Evolutionary conservation across 2,888 invertebrate species (phyloP).

Genomic region (Hipparchia sbordonii): DNA sequence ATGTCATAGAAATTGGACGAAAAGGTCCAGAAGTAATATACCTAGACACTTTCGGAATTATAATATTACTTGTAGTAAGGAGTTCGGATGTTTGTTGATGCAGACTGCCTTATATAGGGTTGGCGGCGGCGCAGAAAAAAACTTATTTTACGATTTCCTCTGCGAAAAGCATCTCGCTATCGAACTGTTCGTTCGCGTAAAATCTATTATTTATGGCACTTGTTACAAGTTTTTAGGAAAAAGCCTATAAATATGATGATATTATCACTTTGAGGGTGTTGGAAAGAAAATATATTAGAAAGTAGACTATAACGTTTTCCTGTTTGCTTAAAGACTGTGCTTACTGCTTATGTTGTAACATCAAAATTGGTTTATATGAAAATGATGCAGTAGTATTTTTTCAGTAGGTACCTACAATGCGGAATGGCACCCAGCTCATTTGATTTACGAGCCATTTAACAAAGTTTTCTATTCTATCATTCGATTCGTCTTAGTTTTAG

Average conservation of each 20-base stretch:
- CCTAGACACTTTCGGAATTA: too few species aligned
- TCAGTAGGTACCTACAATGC: too few species aligned
- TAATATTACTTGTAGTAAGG: too few species aligned
- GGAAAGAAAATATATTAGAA: slow-evolving; percentile 24
- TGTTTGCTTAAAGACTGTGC: slow-evolving; percentile 16
- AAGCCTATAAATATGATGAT: slow-evolving; percentile 45
- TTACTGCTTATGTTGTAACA: background rate
- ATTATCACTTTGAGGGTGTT: slow-evolving; percentile 42
- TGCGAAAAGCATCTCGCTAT: slow-evolving; percentile 60
- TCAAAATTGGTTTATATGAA: background rate
- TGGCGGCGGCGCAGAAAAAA: slow-evolving; percentile 71
- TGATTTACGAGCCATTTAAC: too few species aligned
- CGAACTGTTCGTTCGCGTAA: slow-evolving; percentile 66
- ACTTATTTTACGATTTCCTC: slow-evolving; percentile 81
- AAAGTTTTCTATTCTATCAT: too few species aligned
- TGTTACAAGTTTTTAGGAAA: slow-evolving; percentile 60
- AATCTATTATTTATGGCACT: slow-evolving; percentile 74
- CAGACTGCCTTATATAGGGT: slow-evolving; percentile 47
- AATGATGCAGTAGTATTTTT: too few species aligned
- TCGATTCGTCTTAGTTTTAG: too few species aligned
- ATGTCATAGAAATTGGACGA: too few species aligned
- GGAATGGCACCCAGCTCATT: too few species aligned
- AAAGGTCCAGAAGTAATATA: too few species aligned
- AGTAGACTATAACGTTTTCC: slow-evolving; percentile 21
- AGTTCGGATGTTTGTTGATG: slow-evolving; percentile 41